phyloP scores from a whole-genome alignment of 1,140 invertebrate species.

The Doryteuthis pealeii region DNA sequence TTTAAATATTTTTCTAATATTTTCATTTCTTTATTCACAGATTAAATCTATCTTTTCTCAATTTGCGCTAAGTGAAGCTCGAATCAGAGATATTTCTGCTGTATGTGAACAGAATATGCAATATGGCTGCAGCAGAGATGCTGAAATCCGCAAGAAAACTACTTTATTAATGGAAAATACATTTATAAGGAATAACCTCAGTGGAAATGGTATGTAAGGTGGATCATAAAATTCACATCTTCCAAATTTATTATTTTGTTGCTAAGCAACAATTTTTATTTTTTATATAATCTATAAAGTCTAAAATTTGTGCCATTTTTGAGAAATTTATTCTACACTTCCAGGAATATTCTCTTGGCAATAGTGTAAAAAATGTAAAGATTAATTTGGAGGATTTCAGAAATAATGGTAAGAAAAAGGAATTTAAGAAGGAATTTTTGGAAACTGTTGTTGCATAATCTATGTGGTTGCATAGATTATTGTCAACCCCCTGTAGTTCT shows the following conservation, averaged over 20 bases:
- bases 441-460: no score
- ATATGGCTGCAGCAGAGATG: conserved; percentile 64
- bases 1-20: no score
- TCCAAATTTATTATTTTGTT: background rate
- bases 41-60: conserved; percentile 32
- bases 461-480: no score
- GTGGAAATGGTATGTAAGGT: conserved; percentile 64
- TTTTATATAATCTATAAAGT: background rate
- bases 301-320: background rate
- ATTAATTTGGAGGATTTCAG: no score
- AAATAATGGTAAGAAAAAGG: no score
- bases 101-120: conserved; percentile 67
- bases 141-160: conserved; percentile 57
- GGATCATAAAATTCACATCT: no score
- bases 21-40: conserved; percentile 23
- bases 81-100: conserved; percentile 57
- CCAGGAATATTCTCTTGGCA: background rate
- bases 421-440: no score
- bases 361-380: background rate
- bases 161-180: conserved; percentile 72
- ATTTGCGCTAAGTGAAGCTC: conserved; percentile 35
- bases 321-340: background rate
- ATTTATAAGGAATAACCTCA: conserved; percentile 66
- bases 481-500: no score
- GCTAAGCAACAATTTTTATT: background rate